A percentile compares a stretch with the other conserved stretches of the same genome.
Conservation (phyloP, 2,113 vertebrate species). For the Mobula birostris region DNA sequence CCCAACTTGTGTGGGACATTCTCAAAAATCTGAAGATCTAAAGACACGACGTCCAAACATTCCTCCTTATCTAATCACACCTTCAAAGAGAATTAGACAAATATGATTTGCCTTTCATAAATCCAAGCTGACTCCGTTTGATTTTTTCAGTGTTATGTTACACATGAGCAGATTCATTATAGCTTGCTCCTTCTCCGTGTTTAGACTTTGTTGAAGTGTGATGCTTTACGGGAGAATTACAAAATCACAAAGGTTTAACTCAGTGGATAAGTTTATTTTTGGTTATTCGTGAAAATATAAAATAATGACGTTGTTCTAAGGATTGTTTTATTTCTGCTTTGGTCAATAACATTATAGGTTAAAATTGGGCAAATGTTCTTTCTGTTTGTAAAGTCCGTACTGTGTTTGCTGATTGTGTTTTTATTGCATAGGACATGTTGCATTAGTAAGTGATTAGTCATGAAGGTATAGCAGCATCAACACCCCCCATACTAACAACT, state of each 20-base stretch:
- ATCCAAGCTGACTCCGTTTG: too few species aligned
- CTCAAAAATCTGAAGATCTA: too few species aligned
- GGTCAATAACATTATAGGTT: constrained; percentile 1
- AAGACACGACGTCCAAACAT: too few species aligned
- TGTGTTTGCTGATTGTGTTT: background rate
- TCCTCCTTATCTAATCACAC: too few species aligned
- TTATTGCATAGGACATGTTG: background rate
- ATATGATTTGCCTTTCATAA: too few species aligned
- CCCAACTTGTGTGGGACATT: too few species aligned
- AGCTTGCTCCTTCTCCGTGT: background rate
- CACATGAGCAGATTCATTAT: background rate
- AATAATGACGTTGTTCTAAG: background rate
- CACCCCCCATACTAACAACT: too few species aligned
- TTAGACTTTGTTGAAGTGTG: background rate
- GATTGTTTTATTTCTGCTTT: background rate
- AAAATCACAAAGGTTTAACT: background rate
- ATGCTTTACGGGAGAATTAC: background rate
- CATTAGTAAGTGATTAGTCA: background rate
- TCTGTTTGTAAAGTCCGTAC: constrained; percentile 1
- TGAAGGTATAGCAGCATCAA: too few species aligned
- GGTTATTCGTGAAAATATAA: background rate
- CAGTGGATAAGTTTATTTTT: background rate
- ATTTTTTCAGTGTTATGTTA: too few species aligned
- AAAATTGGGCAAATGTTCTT: background rate
- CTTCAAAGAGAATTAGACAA: too few species aligned